phyloP scores from a whole-genome alignment of 2,113 vertebrate species.

The Leucopternis melanops region DNA sequence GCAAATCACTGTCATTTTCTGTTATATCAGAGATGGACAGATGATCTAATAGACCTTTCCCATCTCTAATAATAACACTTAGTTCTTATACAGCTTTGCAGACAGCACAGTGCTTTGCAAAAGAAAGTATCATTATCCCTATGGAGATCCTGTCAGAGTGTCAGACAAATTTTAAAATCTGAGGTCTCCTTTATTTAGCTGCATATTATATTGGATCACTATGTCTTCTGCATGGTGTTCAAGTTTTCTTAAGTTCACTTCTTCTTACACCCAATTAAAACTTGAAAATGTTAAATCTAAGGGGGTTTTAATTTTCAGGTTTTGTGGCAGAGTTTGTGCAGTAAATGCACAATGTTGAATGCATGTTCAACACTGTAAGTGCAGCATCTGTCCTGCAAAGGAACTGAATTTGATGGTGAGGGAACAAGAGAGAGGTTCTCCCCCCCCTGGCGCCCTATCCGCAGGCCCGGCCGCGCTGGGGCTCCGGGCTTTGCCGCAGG shows the following conservation, averaged over 20 bases:
- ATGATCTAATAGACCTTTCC: slow-evolving; percentile 17
- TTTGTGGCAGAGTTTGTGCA: background rate
- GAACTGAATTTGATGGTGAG: background rate
- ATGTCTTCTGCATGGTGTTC: background rate
- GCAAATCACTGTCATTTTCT: slow-evolving; percentile 37
- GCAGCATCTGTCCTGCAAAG: background rate
- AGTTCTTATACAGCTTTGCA: slow-evolving; percentile 8
- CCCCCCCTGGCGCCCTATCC: too few species aligned
- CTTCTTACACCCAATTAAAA: background rate
- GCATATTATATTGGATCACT: background rate
- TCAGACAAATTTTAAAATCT: slow-evolving; percentile 1
- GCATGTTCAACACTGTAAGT: background rate
- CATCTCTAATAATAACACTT: background rate
- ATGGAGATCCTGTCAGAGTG: background rate
- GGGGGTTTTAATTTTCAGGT: background rate
- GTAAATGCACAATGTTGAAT: background rate
- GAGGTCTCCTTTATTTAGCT: background rate
- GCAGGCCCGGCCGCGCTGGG: too few species aligned
- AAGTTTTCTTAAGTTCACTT: background rate
- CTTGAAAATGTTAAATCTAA: background rate
- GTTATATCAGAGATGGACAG: background rate
- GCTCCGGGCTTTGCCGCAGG: too few species aligned
- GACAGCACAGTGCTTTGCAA: background rate
- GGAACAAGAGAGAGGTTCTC: background rate
- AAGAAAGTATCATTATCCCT: slow-evolving; percentile 13